Conservation (phyloP, 2,888 invertebrate species). For the Perizoma flavofasciatum region DNA sequence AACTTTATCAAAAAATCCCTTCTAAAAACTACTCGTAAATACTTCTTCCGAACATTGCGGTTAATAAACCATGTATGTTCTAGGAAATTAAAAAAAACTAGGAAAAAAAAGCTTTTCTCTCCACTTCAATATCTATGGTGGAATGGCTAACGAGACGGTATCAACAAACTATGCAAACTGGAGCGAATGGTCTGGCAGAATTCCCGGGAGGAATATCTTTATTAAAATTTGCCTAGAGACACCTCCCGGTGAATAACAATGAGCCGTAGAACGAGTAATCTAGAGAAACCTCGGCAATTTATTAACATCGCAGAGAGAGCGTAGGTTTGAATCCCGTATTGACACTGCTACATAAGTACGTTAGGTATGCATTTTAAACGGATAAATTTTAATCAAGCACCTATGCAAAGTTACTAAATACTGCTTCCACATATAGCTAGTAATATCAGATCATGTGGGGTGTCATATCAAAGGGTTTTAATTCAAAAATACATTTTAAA, state of each 20-base stretch:
- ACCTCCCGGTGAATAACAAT: slow-evolving; percentile 32
- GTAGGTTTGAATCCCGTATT: slow-evolving; percentile 16
- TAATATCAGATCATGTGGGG: too few species aligned
- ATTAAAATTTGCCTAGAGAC: slow-evolving; percentile 40
- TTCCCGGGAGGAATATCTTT: slow-evolving; percentile 36
- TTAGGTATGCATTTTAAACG: too few species aligned
- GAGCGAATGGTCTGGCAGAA: slow-evolving; percentile 32
- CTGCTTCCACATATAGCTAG: too few species aligned
- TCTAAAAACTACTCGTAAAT: too few species aligned
- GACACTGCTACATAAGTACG: slow-evolving; percentile 6
- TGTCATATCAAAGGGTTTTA: too few species aligned
- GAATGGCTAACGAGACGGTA: slow-evolving; percentile 37
- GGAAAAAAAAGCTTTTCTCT: slow-evolving; percentile 8
- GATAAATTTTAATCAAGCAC: too few species aligned
- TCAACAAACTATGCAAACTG: slow-evolving; percentile 38
- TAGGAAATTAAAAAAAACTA: neutral
- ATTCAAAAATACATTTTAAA: too few species aligned
- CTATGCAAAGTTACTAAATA: too few species aligned
- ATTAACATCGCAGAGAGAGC: slow-evolving; percentile 27
- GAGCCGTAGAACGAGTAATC: slow-evolving; percentile 28
- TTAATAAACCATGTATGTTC: too few species aligned
- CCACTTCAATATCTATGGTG: slow-evolving; percentile 17
- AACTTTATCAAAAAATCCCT: too few species aligned
- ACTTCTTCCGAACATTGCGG: too few species aligned
- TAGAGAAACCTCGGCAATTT: slow-evolving; percentile 31